Conservation (phyloP, 2,113 vertebrate species). For the Syrrhaptes paradoxus region DNA sequence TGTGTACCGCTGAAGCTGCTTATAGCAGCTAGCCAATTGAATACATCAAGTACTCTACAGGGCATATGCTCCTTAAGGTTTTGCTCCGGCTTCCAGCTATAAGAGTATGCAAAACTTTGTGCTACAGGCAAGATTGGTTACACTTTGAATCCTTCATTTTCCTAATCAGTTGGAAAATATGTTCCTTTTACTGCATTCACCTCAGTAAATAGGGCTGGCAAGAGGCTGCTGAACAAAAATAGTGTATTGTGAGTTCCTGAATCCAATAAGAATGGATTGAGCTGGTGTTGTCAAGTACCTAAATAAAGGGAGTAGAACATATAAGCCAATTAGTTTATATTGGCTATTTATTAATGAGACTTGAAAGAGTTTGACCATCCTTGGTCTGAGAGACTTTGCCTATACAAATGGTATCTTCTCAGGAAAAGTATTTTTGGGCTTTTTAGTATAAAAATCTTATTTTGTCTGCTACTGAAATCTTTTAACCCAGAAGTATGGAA, state of each 20-base stretch:
- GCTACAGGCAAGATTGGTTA: slow-evolving; percentile 13
- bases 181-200: slow-evolving; percentile 15
- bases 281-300: neutral
- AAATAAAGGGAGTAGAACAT: slow-evolving; percentile 57
- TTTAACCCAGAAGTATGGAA: neutral
- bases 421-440: neutral
- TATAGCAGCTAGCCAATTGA: neutral
- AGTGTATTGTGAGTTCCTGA: slow-evolving; percentile 42
- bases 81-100: neutral
- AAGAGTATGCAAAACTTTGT: neutral
- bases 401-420: neutral
- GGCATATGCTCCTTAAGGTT: neutral
- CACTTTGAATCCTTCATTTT: slow-evolving; percentile 35
- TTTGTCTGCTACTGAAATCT: neutral
- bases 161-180: slow-evolving; percentile 27
- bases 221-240: slow-evolving; percentile 15
- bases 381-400: neutral
- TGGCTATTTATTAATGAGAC: slow-evolving; percentile 31
- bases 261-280: slow-evolving; percentile 52
- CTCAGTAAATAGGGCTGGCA: neutral
- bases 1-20: neutral
- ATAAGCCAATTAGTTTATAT: slow-evolving; percentile 40
- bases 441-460: neutral
- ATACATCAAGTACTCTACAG: neutral
- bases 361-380: neutral